Base-by-base conservation (phyloP, 2,113 vertebrate genomes). In the Carettochelys insculpta region DNA sequence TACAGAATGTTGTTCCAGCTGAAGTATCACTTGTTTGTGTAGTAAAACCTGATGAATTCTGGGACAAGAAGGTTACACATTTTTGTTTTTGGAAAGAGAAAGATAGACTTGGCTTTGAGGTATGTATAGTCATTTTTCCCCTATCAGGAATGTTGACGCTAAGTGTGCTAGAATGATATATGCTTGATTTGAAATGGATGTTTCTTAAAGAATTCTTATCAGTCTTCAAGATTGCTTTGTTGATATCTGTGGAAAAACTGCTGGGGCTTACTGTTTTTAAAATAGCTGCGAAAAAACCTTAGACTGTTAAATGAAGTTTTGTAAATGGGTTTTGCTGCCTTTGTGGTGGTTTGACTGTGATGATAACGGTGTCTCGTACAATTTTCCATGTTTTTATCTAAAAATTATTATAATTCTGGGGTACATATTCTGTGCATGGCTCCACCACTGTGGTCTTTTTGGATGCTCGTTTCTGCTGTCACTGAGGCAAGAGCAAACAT, bases 1-100 rank as follows among this genome's bases (percentile, higher is more conserved):
- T 96, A 27, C 93, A 99, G 99, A 99, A 99, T 14, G 99, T 99
- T 95, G 99, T 99, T 97, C 99, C 99, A 51, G 98, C 99, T 25
- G 99, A 99, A 86, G 99, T 99, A 73, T 99, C 99, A 31, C 97
- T 99, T 94, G 99, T 99, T 94, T 99, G 99, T 94, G 99, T 99
- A 94, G 99, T 99, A 94, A 99, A 99, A 93, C 99, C 99, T 22
- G 99, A 99, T 97, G 99, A 99, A 96, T 99, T 99, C 92, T 99
- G 99, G 99, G 99, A 99, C 96, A 99, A 99, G 97, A 99, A 99
- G 96, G 99, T 99, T 95, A 99, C 99, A 2, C 99, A 99, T 95
- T 99, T 99, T 97, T 99, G 99, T 94, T 99, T 99, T 97, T 99
- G 99, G 99, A 99, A 99, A 97, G 99, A 99, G 95, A 99, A 99